These are phyloP conservation scores for Hoplodrina ambigua DNA, from an alignment of 2,888 invertebrate genomes.

Conservation along the genomic window DNA sequence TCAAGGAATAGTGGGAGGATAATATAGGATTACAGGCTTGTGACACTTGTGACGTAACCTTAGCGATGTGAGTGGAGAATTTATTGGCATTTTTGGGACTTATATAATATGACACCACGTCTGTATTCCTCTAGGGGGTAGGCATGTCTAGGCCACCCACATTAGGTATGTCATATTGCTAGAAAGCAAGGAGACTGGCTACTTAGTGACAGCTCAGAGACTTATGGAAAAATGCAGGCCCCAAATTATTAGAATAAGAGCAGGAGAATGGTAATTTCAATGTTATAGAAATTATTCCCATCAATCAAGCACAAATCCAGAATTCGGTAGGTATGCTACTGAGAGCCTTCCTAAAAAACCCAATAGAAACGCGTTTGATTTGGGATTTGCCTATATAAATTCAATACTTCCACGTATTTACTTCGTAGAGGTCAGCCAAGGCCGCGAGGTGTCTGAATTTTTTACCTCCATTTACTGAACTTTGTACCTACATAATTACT, in stretches of 20 bases:
- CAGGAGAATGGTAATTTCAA: not conserved
- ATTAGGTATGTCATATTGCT: not conserved
- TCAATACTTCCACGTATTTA: not conserved
- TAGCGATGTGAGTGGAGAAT: conserved; percentile 21
- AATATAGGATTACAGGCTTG: conserved; percentile 39
- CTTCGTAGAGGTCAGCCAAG: not conserved
- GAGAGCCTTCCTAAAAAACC: not conserved
- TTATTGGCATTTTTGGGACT: conserved; percentile 25
- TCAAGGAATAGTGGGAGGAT: conserved; percentile 28
- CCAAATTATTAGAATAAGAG: not conserved
- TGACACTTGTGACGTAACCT: conserved; percentile 34
- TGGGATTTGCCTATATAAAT: not conserved
- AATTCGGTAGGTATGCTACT: too few relatives aligned
- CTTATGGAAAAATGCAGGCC: not conserved
- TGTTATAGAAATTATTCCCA: too few relatives aligned
- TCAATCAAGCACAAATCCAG: too few relatives aligned
- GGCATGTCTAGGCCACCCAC: not conserved
- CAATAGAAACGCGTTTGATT: not conserved
- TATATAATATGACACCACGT: conserved; percentile 25
- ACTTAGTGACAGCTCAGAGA: not conserved
- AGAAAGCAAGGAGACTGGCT: not conserved
- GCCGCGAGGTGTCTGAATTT: not conserved
- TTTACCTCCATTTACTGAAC: not conserved
- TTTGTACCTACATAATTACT: not conserved
- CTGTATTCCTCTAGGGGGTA: not conserved